Evolutionary conservation across 2,113 vertebrate species (phyloP), one percentile per base, ranked within the genome.

Genomic region (Tetrao urogallus): DNA sequence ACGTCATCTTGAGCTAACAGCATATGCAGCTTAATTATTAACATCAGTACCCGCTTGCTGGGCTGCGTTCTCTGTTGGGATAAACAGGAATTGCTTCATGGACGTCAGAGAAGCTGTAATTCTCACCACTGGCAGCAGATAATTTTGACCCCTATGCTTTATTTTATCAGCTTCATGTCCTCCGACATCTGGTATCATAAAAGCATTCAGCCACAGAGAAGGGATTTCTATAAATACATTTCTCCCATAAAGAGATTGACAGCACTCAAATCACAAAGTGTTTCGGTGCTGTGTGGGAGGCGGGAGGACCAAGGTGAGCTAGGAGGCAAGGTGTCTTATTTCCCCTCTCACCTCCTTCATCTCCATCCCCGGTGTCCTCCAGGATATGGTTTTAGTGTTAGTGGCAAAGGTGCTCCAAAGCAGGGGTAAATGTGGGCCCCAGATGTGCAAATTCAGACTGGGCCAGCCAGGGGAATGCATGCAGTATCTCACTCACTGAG

Each of bases 201-300:
- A 90, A 67, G 15, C 8, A 8, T 79, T 92, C 94, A 88, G 86
- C 64, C 88, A 74, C 93, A 94, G 95, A 80, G 73, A 88, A 64
- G 50, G 72, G 24, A 81, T 95, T 97, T 97, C 97, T 95, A 93
- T 91, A 96, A 95, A 96, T 95, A 71, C 79, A 88, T 95, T 96
- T 96, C 83, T 94, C 90, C 91, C 88, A 64, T 90, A 95, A 94
- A 57, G 88, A 97, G 94, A 97, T 14, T 91, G 91, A 94, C 91
- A 94, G 14, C 47, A 42, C 57, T 93, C 93, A 84, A 81, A 86
- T 80, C 8, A 30, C 88, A 47, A 70, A 90, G 52, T 60, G 57
- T 77, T 96, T 64, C 0, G 0, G 79, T 88, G 54, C 73, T 3
- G 1, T 87, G 38, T 71, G 82, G 82, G 80, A 94, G 88, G 90